Evolutionary conservation across 2,888 invertebrate species (phyloP), one percentile per base, ranked within the genome.

Genomic region (Eurytoma adleriae): DNA sequence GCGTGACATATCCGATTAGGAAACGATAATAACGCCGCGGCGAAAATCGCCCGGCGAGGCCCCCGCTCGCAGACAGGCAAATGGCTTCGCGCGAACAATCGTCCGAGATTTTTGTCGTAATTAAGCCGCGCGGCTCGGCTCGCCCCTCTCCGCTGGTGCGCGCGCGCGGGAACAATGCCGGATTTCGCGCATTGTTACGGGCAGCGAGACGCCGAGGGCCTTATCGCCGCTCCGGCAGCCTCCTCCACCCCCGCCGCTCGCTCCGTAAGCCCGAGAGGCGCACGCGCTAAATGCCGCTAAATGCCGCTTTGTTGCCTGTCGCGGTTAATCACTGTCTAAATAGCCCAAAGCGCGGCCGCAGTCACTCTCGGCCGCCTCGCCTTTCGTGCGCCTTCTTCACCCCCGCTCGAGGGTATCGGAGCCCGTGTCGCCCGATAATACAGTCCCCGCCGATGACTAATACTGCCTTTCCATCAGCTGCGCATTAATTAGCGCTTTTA

Each of bases 101-200:
- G 83, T 82, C 83, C 77, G 78, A 81, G 84, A 86, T 85, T 87
- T 88, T 88, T 87, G 86, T 79, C 86, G 86, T 87, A 88, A 88
- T 89, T 89, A 88, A 88, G 87, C 86, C 85, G 84, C 84, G 84
- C 86, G 83, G 3, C 61, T 1, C 48, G 40, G 64, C 64, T 62
- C 13, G 24, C 68, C 57, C 27, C n/a, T 5, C 2, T 13, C 24
- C n/a, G 40, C n/a, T n/a, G n/a, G 48, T 10, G 13, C 54, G 10
- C 64, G 16, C 18, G 52, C 68, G 50, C 20, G n/a, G 7, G 86
- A 86, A 89, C 88, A 89, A 89, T 89, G 85, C 86, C 83, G 87
- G 88, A 88, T 88, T 88, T 88, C 84, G 86, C 83, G 88, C 86
- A 88, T 88, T 89, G 88, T 88, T 88, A 83, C 84, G 84, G 84